Base-by-base conservation (phyloP, 2,113 vertebrate genomes). In the Chunga burmeisteri region DNA sequence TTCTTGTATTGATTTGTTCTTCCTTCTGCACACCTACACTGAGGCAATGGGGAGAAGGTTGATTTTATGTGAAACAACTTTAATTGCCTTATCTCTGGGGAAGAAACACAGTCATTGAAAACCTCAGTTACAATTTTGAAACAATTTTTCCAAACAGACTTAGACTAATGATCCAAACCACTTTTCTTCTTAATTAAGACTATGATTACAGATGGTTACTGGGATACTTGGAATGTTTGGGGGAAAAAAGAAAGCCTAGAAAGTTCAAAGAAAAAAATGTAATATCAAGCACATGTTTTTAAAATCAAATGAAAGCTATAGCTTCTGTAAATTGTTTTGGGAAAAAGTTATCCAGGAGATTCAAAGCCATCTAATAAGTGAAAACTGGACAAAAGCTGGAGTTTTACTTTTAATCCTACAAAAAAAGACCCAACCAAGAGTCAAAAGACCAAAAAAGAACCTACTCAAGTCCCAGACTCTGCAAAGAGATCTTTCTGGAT, bases 1-100 rank as follows among this genome's bases (percentile, higher is more conserved):
- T 97, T 96, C 90, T 84, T 55, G 22, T 97, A 96, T 97, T 90
- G 94, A 96, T 98, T 97, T 90, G 83, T 95, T 97, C 96, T 93
- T 96, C 61, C 71, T 94, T 74, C 72, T 86, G 74, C 73, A 88
- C 63, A 94, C 97, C 94, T 97, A 88, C 46, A 58, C 87, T 7
- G 30, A 96, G 88, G 85, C 73, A 83, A 23, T 40, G 94, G 88
- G 96, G 92, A 91, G 86, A 96, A 97, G 92, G 95, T 93, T 94
- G 96, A 84, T 96, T 98, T 98, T 95, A 94, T 95, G 65, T 85
- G 94, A 97, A 97, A 97, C 50, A 81, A 79, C 88, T 96, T 98
- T 98, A 97, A 98, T 98, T 97, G 96, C 96, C 42, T 97, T 97
- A 95, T 97, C 92, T 95, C 93, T 79, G 91, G 95, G 96, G 96